Conservation (phyloP, 2,888 invertebrate species). For the Crepidodera aurea region DNA sequence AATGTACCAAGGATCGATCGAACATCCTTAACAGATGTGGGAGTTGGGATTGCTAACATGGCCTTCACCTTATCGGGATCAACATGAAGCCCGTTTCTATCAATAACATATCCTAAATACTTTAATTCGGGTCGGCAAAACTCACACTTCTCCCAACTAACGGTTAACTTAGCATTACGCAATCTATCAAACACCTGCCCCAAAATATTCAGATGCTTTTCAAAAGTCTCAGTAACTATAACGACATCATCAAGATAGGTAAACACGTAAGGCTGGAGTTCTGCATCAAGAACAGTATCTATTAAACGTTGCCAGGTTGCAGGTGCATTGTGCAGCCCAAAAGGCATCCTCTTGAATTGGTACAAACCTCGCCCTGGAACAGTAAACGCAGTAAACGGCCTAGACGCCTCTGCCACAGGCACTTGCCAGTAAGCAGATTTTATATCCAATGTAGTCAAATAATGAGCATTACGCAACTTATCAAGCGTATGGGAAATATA, state of each 20-base stretch:
- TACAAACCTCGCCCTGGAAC: slow-evolving; percentile 14
- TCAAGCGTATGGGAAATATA: slow-evolving; percentile 26
- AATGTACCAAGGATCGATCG: no score
- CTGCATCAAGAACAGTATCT: slow-evolving; percentile 39
- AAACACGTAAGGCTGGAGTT: slow-evolving; percentile 41
- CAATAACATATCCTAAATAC: slow-evolving; percentile 29
- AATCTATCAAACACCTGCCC: slow-evolving; percentile 42
- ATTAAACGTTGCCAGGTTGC: slow-evolving; percentile 28
- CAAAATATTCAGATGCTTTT: no score
- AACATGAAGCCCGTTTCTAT: slow-evolving; percentile 27
- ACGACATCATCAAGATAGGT: no score
- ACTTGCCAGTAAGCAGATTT: slow-evolving; percentile 39
- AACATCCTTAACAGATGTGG: background rate
- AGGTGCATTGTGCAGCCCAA: slow-evolving; percentile 42
- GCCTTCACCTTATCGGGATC: no score
- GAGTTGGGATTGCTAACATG: background rate
- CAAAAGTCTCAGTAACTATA: no score
- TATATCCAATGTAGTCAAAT: slow-evolving; percentile 31
- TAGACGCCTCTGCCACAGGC: slow-evolving; percentile 18
- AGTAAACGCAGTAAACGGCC: slow-evolving; percentile 21
- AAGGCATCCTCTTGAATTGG: slow-evolving; percentile 40
- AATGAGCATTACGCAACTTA: slow-evolving; percentile 27
- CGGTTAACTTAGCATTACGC: no score
- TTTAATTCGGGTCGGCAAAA: slow-evolving; percentile 23
- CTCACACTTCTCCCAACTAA: slow-evolving; percentile 33